phyloP scores from a whole-genome alignment of 2,797 vertebrate species.

The Enteromius viviparus region DNA sequence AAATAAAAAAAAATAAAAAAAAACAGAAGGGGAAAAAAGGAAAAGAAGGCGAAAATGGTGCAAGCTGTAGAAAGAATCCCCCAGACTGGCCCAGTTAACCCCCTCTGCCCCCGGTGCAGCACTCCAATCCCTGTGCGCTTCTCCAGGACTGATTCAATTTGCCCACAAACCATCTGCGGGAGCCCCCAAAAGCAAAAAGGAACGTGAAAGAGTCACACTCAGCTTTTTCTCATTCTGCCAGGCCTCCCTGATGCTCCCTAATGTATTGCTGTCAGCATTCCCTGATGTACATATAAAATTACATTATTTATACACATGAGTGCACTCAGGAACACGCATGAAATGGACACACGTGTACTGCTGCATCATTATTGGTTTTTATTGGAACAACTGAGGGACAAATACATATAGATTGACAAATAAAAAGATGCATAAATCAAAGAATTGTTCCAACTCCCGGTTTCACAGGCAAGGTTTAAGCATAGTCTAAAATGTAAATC shows the following conservation, averaged over 20 bases:
- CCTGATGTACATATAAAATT: slow-evolving; percentile 42
- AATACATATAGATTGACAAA: not conserved
- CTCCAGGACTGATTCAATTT: slow-evolving; percentile 65
- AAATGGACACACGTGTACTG: not conserved
- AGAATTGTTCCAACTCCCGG: too few species aligned
- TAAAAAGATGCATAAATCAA: not conserved
- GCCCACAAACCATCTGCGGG: slow-evolving; percentile 62
- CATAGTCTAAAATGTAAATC: too few species aligned
- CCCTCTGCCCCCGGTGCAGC: slow-evolving; percentile 53
- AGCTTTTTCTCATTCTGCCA: slow-evolving; percentile 45
- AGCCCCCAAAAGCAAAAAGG: slow-evolving; percentile 54
- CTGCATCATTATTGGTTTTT: slow-evolving; percentile 1
- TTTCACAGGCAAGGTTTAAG: too few species aligned
- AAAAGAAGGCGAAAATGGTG: slow-evolving; percentile 19
- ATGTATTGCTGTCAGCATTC: slow-evolving; percentile 34
- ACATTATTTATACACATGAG: slow-evolving; percentile 44
- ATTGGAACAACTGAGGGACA: slow-evolving; percentile 6
- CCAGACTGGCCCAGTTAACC: slow-evolving; percentile 67
- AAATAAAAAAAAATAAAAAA: not conserved
- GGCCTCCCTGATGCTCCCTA: slow-evolving; percentile 38
- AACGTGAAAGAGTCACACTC: slow-evolving; percentile 44
- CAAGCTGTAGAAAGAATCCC: slow-evolving; percentile 61
- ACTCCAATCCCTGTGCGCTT: slow-evolving; percentile 59
- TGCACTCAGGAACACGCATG: slow-evolving; percentile 10
- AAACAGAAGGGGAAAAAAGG: not conserved